Conservation (phyloP, 2,888 invertebrate species). For the Clostera curtula region DNA sequence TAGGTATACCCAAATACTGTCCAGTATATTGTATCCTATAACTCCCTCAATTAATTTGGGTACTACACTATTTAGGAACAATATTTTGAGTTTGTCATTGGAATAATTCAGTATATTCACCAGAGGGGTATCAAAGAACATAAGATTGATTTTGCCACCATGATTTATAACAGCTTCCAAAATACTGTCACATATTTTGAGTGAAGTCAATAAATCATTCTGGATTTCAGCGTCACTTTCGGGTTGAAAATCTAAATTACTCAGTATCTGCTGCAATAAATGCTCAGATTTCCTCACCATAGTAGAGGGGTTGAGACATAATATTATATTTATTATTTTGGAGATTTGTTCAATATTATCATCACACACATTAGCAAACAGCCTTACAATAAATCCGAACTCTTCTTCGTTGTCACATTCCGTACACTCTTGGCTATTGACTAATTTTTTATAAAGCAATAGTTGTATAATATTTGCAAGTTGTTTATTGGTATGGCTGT, state of each 20-base stretch:
- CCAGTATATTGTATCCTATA: slow-evolving; percentile 44
- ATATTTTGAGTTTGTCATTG: slow-evolving; percentile 40
- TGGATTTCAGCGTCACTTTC: slow-evolving; percentile 9
- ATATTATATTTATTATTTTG: slow-evolving; percentile 40
- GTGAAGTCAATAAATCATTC: slow-evolving; percentile 23
- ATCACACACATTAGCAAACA: slow-evolving; percentile 30
- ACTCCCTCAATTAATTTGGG: slow-evolving; percentile 41
- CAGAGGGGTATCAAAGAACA: slow-evolving; percentile 42
- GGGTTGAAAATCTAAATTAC: slow-evolving; percentile 26
- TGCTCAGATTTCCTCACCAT: slow-evolving; percentile 54
- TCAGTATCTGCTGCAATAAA: slow-evolving; percentile 56
- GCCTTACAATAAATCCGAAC: slow-evolving; percentile 42
- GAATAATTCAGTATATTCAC: slow-evolving; percentile 37
- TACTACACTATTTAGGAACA: slow-evolving; percentile 51
- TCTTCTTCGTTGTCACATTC: slow-evolving; percentile 56
- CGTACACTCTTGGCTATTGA: slow-evolving; percentile 48
- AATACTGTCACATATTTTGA: slow-evolving; percentile 48
- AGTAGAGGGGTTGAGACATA: slow-evolving; percentile 38
- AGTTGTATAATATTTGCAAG: slow-evolving; percentile 42
- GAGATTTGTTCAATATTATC: slow-evolving; percentile 43
- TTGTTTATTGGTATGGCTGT: slow-evolving; percentile 35
- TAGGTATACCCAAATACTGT: slow-evolving; percentile 48
- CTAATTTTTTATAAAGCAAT: slow-evolving; percentile 56
- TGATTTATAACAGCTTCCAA: slow-evolving; percentile 37
- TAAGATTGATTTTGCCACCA: slow-evolving; percentile 30